Conservation (phyloP, 2,888 invertebrate species). For the Rotaria sp. region DNA sequence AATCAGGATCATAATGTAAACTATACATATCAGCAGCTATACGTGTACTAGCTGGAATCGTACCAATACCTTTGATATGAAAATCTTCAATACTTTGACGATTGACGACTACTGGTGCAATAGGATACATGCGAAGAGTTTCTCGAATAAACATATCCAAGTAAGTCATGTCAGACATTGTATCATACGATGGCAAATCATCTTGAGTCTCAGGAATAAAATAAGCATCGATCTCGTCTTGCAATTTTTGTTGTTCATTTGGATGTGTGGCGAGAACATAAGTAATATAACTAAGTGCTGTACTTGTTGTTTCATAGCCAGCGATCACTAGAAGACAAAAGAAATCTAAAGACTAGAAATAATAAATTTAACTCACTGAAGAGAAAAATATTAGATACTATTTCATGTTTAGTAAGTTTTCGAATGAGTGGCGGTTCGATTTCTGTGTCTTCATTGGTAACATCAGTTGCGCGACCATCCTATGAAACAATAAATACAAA, state of each 20-base stretch:
- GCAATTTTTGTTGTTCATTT: conserved; percentile 29
- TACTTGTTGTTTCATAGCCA: conserved; percentile 37
- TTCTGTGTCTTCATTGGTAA: neutral
- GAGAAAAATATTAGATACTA: conserved; percentile 22
- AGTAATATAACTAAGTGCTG: conserved; percentile 12
- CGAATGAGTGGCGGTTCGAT: neutral
- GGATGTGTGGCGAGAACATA: conserved; percentile 34
- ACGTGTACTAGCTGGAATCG: conserved; percentile 39
- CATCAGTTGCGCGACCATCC: neutral
- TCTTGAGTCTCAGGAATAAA: conserved; percentile 30
- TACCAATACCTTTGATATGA: conserved; percentile 32
- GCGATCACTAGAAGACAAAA: conserved; percentile 20
- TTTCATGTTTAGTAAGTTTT: conserved; percentile 19
- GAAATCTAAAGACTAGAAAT: neutral
- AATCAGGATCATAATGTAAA: conserved; percentile 39
- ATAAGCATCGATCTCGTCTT: neutral
- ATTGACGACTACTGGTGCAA: conserved; percentile 47
- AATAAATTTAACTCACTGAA: conserved; percentile 27
- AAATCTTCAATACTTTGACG: conserved; percentile 40
- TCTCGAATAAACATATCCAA: conserved; percentile 56
- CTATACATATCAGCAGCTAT: conserved; percentile 38
- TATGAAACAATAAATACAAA: neutral
- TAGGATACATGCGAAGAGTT: conserved; percentile 55
- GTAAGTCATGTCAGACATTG: conserved; percentile 51
- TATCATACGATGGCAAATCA: conserved; percentile 48